Evolutionary conservation across 2,888 invertebrate genomes (phyloP), one percentile per base, ranked within the genome.

Genomic region (Eurytoma adleriae): DNA sequence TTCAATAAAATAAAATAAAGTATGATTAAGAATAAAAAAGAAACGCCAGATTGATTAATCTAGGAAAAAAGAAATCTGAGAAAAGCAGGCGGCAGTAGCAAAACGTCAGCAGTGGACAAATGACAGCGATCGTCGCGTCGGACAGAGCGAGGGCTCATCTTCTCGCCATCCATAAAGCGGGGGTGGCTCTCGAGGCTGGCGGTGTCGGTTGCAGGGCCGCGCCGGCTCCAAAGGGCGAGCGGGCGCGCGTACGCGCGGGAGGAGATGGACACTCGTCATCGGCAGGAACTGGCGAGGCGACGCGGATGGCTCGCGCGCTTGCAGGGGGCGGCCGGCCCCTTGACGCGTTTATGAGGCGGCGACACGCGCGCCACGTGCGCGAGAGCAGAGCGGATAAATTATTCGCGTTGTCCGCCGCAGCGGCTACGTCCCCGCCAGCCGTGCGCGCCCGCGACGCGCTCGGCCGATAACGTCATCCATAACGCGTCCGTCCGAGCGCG

Each of bases 381-480:
- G 74, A 74, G 57, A 68, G 80, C 56, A 77, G 75, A 78, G 82
- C 83, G 82, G 87, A 90, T 90, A 88, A 90, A 90, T 90, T 89
- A 90, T 89, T 89, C 85, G 87, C 88, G 88, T 87, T 86, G 86
- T 66, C 74, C 76, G 69, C 40, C 48, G 18, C 69, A 69, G 69
- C 57, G 3, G 30, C 70, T 64, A 67, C 72, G 80, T 78, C 69
- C 73, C 40, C 57, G 64, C 40, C 80, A 77, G 80, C 80, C 68
- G 77, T 2, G 48, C 71, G 67, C 69, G 48, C 64, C 16, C 54
- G 56, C 83, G 84, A 84, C 78, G 71, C 78, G 77, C 82, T 81
- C 20, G 87, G 74, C 84, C 88, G 89, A 89, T 89, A 89, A 85
- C 86, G 87, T 88, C 89, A 88, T 89, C 88, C 84, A 88, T 89